Evolutionary conservation across 2,113 vertebrate species (phyloP), one percentile per base, ranked within the genome.

Genomic region (Spea bombifrons): DNA sequence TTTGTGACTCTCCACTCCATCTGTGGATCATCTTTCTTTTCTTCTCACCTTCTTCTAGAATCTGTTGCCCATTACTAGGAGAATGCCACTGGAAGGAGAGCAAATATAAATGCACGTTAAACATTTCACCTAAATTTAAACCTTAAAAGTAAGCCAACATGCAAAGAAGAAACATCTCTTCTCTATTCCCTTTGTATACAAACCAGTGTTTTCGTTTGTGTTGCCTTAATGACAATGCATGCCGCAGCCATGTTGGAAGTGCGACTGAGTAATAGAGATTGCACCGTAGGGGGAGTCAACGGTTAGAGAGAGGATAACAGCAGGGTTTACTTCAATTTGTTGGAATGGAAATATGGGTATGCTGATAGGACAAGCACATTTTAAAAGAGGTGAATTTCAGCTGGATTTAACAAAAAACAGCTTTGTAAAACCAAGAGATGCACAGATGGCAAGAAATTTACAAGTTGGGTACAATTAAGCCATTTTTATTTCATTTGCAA

Each of bases 371-470:
- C 71, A 73, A 55, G 66, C 70, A 73, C 64, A 59, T 80, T 55
- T 73, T 74, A 67, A 67, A 57, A 64, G 71, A 80, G 78, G 78
- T 73, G 71, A 80, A 74, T 73, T 80, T 80, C 61, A 80, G 78
- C 78, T 73, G 65, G 71, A 44, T 67, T 30, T 30, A 30, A 57
- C 74, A 50, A 61, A 73, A 80, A 73, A 59, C 78, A 67, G 16
- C 59, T 52, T 52, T 73, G 66, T 73, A 15, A 59, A 80, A 57
- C 77, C 71, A 80, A 50, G 76, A 79, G 59, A 73, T 66, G 70
- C 71, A 80, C 78, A 80, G 71, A 80, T 80, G 78, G 78, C 78
- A 80, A 52, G 50, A 57, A 74, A 80, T 80, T 80, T 80, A 80
- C 65, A 80, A 80, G 71, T 72, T 46, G 70, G 53, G 68, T 17